A percentile compares a stretch with the other conserved stretches of the same genome.
These are phyloP conservation scores for Norana najaformis DNA, from an alignment of 2,888 invertebrate species.

Conservation along the genomic window DNA sequence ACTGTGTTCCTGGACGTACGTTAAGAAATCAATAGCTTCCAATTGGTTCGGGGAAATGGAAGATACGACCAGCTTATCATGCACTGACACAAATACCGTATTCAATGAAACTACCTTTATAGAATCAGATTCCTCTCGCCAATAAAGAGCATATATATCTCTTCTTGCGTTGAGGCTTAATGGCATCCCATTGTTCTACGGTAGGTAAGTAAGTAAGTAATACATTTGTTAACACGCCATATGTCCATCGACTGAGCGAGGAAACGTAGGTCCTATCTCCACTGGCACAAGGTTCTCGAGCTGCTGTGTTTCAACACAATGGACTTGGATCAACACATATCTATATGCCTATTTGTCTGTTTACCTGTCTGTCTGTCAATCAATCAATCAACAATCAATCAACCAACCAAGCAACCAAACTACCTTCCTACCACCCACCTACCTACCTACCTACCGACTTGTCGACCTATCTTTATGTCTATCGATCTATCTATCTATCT, in stretches of 20 bases:
- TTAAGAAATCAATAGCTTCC: neutral
- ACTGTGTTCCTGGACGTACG: neutral
- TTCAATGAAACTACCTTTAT: neutral
- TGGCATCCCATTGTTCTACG: no score
- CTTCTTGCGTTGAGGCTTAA: neutral
- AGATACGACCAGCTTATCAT: neutral
- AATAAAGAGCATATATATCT: no score
- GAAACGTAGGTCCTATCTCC: no score
- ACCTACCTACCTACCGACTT: conserved; percentile 1
- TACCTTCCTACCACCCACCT: no score
- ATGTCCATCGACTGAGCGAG: no score
- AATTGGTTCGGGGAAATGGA: neutral
- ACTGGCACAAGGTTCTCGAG: no score
- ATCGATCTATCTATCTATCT: neutral
- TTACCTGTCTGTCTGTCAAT: neutral
- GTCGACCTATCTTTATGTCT: neutral
- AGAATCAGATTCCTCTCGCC: neutral
- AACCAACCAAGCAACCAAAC: no score
- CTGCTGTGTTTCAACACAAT: no score
- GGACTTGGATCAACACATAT: no score
- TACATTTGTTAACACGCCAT: no score
- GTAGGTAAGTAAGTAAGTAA: no score
- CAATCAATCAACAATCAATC: no score
- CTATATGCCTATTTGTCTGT: neutral
- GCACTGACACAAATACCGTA: neutral